A percentile compares a stretch with the other conserved stretches of the same genome.
Conservation (phyloP, 2,888 invertebrate genomes). For the Sympetrum striolatum region DNA sequence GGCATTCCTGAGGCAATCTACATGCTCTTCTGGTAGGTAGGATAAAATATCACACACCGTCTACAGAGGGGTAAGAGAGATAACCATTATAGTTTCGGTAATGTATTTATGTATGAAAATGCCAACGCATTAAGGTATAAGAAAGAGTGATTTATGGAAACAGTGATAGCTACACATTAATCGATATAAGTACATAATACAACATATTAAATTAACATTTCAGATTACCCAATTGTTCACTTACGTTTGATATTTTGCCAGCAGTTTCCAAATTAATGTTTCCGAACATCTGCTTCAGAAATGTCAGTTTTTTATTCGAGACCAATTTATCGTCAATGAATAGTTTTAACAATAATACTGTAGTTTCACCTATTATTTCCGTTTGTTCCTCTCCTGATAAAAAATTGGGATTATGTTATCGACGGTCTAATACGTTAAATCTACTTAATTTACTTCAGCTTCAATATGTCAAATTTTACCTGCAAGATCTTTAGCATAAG, state of each 20-base stretch:
- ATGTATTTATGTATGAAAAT: neutral
- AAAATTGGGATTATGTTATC: neutral
- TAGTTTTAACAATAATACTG: slow-evolving; percentile 67
- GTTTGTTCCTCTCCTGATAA: slow-evolving; percentile 61
- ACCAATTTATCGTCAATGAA: slow-evolving; percentile 68
- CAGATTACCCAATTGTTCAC: slow-evolving; percentile 23
- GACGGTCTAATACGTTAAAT: neutral
- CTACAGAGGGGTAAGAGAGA: neutral
- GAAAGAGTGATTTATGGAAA: no score
- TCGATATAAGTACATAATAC: no score
- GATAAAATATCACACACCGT: neutral
- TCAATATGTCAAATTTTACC: neutral
- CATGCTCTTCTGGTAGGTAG: neutral
- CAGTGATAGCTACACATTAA: no score
- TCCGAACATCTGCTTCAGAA: slow-evolving; percentile 69
- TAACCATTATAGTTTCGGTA: neutral
- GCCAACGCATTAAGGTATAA: no score
- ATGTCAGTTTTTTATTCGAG: slow-evolving; percentile 65
- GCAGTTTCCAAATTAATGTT: slow-evolving; percentile 63
- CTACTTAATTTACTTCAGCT: neutral
- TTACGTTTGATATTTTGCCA: slow-evolving; percentile 67
- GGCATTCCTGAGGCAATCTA: neutral
- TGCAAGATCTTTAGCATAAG: neutral
- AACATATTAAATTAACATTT: no score
- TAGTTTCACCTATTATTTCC: slow-evolving; percentile 69